A percentile compares a stretch with the other conserved stretches of the same genome.
These are phyloP conservation scores for Sceliomorpha sp. DNA, from an alignment of 2,888 invertebrate species.

Conservation along the genomic window DNA sequence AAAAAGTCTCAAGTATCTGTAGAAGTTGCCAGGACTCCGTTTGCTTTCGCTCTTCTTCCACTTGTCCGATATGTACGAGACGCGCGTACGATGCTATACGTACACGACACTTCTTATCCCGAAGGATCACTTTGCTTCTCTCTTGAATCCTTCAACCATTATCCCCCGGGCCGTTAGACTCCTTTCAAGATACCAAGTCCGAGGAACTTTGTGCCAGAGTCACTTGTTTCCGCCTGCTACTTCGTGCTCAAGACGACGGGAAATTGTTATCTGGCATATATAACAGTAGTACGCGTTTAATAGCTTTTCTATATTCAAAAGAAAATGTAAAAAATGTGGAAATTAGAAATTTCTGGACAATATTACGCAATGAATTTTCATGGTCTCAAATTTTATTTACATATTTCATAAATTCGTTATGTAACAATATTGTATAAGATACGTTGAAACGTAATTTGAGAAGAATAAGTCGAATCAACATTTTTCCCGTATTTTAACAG, in stretches of 20 bases:
- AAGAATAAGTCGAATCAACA: no score
- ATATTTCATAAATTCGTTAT: no score
- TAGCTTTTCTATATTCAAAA: conserved; percentile 9
- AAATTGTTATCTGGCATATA: conserved; percentile 71
- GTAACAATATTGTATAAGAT: no score
- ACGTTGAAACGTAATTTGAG: no score
- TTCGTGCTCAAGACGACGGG: conserved; percentile 73
- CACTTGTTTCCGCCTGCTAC: conserved; percentile 52
- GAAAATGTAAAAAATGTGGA: no score
- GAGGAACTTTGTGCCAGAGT: conserved; percentile 73
- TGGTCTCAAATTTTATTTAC: no score
- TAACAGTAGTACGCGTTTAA: conserved; percentile 18
- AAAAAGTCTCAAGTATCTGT: conserved; percentile 56
- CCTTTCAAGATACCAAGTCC: conserved; percentile 61
- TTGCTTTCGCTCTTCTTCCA: conserved; percentile 53
- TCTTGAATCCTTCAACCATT: conserved; percentile 66
- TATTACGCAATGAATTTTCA: no score
- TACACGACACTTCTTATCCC: conserved; percentile 67
- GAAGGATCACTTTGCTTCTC: conserved; percentile 67
- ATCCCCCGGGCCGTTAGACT: conserved; percentile 66
- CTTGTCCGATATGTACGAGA: conserved; percentile 56
- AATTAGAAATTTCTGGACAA: no score
- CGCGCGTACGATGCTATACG: conserved; percentile 58
- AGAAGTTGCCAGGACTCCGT: conserved; percentile 52
- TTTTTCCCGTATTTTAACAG: conserved; percentile 12